These are phyloP conservation scores for Physeter macrocephalus DNA, from an alignment of 2,113 vertebrate genomes.

Conservation along the genomic window DNA sequence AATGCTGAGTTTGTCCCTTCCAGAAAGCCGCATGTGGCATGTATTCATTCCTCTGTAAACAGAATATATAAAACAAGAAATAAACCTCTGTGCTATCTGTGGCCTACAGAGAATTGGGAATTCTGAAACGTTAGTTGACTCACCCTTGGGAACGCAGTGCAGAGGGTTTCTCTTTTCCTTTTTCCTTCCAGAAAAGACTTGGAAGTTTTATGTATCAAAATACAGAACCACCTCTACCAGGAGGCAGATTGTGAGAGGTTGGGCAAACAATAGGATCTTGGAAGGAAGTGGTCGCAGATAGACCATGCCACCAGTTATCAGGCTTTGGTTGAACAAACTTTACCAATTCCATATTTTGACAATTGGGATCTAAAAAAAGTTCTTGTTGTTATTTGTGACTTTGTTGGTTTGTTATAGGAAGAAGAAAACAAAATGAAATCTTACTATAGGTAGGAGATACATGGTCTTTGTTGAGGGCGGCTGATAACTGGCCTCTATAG, in stretches of 20 bases:
- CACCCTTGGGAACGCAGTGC: not conserved
- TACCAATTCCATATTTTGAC: not conserved
- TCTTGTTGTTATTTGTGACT: not conserved
- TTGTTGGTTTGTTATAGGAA: not conserved
- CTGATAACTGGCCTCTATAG: not conserved
- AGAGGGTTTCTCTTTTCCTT: not conserved
- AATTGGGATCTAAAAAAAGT: not conserved
- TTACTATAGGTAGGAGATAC: not conserved
- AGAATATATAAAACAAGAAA: not conserved
- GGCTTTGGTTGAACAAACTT: not conserved
- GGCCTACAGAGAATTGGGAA: not conserved
- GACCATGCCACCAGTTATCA: too few relatives aligned
- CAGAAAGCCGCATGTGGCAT: not conserved
- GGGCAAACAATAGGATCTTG: not conserved
- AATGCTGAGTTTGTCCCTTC: not conserved
- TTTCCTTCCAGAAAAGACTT: not conserved
- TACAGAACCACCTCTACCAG: not conserved
- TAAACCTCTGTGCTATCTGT: not conserved
- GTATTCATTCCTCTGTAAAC: not conserved
- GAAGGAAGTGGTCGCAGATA: not conserved
- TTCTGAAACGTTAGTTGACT: not conserved
- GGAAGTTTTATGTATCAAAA: not conserved
- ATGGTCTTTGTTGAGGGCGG: too few relatives aligned
- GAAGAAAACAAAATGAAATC: not conserved
- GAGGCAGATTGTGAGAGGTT: not conserved